A percentile compares a stretch with the other conserved stretches of the same genome.
Conservation (phyloP, 2,113 vertebrate genomes). For the Rhea americana region DNA sequence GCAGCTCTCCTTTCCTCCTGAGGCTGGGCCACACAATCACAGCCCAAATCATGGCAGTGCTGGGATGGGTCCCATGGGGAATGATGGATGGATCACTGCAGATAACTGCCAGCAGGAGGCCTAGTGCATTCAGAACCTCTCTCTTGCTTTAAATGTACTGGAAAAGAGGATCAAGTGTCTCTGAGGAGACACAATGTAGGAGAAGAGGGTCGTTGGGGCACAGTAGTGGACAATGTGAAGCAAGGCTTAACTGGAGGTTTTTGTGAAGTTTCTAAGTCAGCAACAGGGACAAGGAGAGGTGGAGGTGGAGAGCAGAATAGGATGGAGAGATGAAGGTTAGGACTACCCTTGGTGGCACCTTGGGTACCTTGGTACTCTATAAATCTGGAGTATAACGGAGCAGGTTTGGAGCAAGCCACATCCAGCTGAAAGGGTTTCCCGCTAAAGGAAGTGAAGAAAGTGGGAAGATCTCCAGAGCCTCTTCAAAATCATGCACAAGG, state of each 20-base stretch:
- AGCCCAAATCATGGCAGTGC: too few species aligned
- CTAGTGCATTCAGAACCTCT: background rate
- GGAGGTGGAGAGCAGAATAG: background rate
- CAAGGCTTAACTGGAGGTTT: background rate
- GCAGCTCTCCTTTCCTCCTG: too few species aligned
- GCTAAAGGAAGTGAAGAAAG: background rate
- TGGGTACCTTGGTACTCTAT: background rate
- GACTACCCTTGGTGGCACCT: background rate
- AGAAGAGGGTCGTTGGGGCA: rapidly evolving
- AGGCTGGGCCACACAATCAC: too few species aligned
- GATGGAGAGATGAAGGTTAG: rapidly evolving
- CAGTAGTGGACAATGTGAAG: too few species aligned
- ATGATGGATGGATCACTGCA: background rate
- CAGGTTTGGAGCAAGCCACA: background rate
- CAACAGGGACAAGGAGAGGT: rapidly evolving
- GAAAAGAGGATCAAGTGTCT: background rate
- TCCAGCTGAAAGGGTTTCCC: background rate
- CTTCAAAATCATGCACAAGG: background rate
- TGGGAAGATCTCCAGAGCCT: background rate
- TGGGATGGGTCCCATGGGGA: too few species aligned
- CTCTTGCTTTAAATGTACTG: rapidly evolving
- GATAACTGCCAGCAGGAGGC: background rate
- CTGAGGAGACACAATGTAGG: rapidly evolving
- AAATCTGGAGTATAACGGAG: background rate
- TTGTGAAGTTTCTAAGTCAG: rapidly evolving